Conservation (phyloP, 2,797 vertebrate genomes). For the Salarias fasciatus region DNA sequence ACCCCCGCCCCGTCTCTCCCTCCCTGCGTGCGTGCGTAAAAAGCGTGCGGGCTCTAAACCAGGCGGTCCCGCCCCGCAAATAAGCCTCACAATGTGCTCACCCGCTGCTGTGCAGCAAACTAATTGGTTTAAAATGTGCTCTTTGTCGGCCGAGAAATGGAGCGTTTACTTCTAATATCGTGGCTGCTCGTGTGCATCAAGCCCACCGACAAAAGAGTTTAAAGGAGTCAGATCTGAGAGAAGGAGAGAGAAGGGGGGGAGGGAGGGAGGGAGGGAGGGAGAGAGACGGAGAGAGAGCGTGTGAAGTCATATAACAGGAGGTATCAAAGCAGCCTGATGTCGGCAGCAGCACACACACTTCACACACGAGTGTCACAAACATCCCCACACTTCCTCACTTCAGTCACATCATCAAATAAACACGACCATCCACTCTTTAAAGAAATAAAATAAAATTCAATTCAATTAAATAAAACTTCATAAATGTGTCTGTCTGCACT, state of each 20-base stretch:
- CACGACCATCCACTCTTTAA: no score
- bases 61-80: conserved; percentile 50
- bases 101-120: conserved; percentile 52
- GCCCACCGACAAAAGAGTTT: conserved; percentile 4
- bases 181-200: conserved; percentile 28
- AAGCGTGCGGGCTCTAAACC: conserved; percentile 20
- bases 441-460: no score
- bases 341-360: conserved; percentile 62
- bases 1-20: no score
- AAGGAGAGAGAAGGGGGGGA: no score
- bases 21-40: background rate
- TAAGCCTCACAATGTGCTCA: conserved; percentile 42
- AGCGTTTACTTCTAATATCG: conserved; percentile 49
- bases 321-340: conserved; percentile 26
- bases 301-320: conserved; percentile 45
- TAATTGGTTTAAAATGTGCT: conserved; percentile 47
- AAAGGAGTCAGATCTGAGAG: no score
- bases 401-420: background rate
- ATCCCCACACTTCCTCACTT: conserved; percentile 36
- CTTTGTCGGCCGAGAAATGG: conserved; percentile 35
- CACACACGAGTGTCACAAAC: conserved; percentile 57
- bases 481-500: no score
- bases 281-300: conserved; percentile 2
- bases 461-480: no score
- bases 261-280: no score